phyloP scores from a whole-genome alignment of 2,888 invertebrate species.

The Tenthredo scrophulariae region DNA sequence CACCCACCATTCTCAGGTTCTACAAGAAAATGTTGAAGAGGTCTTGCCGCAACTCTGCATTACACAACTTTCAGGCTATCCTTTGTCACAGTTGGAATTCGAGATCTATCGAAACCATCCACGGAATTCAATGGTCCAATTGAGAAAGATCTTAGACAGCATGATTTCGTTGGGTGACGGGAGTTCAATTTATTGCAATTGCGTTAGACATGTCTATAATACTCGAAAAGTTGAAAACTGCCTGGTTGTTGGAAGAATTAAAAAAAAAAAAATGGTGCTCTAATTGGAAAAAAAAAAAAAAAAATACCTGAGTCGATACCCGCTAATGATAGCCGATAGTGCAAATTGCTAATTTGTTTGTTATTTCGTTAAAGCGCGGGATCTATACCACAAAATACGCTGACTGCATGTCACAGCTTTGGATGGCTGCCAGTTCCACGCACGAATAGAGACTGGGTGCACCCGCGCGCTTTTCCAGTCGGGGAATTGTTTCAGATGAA shows the following conservation, averaged over 20 bases:
- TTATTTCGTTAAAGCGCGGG: not conserved
- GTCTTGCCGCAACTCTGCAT: not conserved
- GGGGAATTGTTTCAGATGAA: slow-evolving; percentile 59
- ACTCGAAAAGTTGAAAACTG: not conserved
- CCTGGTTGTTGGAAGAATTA: not conserved
- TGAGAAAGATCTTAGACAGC: too few relatives aligned
- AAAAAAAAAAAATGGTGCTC: not conserved
- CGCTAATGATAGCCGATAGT: not conserved
- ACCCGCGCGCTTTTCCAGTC: slow-evolving; percentile 54
- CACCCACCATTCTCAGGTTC: not conserved
- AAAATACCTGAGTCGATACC: not conserved
- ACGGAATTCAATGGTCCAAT: too few relatives aligned
- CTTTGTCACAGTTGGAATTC: not conserved
- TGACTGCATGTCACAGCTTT: slow-evolving; percentile 33
- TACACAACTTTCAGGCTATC: not conserved
- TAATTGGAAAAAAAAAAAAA: not conserved
- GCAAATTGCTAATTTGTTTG: slow-evolving; percentile 17
- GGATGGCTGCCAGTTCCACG: slow-evolving; percentile 33
- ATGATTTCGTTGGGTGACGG: not conserved
- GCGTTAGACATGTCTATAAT: not conserved
- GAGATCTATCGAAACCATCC: not conserved
- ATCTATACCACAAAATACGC: slow-evolving; percentile 23
- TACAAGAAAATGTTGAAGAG: not conserved
- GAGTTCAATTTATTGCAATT: too few relatives aligned
- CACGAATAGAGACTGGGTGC: slow-evolving; percentile 55